These are phyloP conservation scores for Urosaurus nigricauda DNA, from an alignment of 2,797 vertebrate species.

Conservation along the genomic window DNA sequence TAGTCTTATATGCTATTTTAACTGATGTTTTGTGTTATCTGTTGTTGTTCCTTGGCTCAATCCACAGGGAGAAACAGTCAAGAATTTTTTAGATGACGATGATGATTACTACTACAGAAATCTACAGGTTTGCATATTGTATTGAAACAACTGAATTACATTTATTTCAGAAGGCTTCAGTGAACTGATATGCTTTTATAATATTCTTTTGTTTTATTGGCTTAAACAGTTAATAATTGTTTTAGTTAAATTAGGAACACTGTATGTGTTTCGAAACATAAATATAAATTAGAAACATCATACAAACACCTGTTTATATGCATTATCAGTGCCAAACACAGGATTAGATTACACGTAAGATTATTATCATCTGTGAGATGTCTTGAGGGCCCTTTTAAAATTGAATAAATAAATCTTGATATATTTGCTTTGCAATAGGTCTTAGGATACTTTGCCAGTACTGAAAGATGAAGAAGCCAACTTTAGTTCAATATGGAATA, in stretches of 20 bases:
- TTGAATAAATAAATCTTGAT: slow-evolving; percentile 6
- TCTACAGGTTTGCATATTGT: neutral
- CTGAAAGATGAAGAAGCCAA: neutral
- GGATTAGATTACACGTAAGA: neutral
- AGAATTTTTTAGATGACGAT: no score
- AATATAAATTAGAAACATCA: no score
- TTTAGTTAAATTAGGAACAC: neutral
- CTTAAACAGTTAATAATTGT: neutral
- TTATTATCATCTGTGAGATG: neutral
- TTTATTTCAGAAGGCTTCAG: neutral
- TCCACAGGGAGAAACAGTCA: no score
- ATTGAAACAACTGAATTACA: neutral
- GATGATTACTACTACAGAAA: neutral
- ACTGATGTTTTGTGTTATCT: no score
- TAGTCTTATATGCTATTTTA: no score
- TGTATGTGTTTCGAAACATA: neutral
- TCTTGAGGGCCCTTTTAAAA: neutral
- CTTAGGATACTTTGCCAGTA: neutral
- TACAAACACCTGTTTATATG: neutral
- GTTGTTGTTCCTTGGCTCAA: no score
- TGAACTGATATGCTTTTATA: neutral
- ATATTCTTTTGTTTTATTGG: neutral
- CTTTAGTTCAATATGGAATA: neutral
- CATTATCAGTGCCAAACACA: neutral
- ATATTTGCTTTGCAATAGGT: neutral